Percentiles rank a stretch among this genome's conserved stretches.
Conservation (phyloP, 2,888 invertebrate genomes). For the Brachypalpus laphriformis region DNA sequence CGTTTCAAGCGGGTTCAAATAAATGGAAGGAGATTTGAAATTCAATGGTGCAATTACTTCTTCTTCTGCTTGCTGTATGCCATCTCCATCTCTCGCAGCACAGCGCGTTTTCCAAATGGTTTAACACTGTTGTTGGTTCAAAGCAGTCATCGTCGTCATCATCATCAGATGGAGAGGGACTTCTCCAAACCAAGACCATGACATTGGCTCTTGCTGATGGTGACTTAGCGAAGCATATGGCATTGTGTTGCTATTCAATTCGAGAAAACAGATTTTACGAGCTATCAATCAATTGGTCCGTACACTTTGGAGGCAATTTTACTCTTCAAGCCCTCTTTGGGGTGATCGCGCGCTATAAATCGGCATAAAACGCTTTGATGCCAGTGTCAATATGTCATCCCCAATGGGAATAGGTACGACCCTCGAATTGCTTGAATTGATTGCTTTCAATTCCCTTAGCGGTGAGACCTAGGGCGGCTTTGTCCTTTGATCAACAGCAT, state of each 20-base stretch:
- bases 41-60: slow-evolving; percentile 73
- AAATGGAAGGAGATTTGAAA: slow-evolving; percentile 69
- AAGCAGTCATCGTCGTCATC: slow-evolving; percentile 7
- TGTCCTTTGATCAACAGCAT: slow-evolving; percentile 47
- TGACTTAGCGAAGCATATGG: slow-evolving; percentile 41
- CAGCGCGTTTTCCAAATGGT: slow-evolving; percentile 63
- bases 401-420: neutral
- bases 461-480: slow-evolving; percentile 6
- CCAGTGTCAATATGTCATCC: slow-evolving; percentile 65
- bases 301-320: neutral
- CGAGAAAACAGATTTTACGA: slow-evolving; percentile 63
- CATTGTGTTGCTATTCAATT: slow-evolving; percentile 55
- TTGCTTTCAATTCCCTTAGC: slow-evolving; percentile 21
- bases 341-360: slow-evolving; percentile 17
- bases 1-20: slow-evolving; percentile 61
- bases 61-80: slow-evolving; percentile 27
- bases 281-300: slow-evolving; percentile 68
- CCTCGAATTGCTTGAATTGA: slow-evolving; percentile 33
- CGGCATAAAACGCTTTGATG: slow-evolving; percentile 34
- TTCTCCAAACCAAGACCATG: slow-evolving; percentile 44
- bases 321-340: slow-evolving; percentile 29
- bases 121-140: slow-evolving; percentile 40
- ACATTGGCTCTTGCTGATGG: slow-evolving; percentile 39
- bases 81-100: slow-evolving; percentile 5
- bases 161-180: neutral